Conservation (phyloP, 1,140 invertebrate genomes). For the Megathymus violae region DNA sequence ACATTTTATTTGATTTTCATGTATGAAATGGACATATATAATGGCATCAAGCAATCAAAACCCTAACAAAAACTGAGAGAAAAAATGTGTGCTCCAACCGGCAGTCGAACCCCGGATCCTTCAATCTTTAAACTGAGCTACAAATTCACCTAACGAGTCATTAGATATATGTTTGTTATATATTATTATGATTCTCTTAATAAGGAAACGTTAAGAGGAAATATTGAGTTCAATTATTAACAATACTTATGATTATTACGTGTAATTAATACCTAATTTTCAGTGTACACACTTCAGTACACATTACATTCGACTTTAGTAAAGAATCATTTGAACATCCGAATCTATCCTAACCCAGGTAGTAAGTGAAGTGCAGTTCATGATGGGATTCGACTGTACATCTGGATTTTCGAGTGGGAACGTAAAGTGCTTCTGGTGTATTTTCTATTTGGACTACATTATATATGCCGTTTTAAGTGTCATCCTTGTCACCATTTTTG, state of each 20-base stretch:
- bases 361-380: conserved; percentile 2
- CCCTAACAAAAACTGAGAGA: too few species aligned
- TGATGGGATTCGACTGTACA: conserved; percentile 35
- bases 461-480: conserved; percentile 52
- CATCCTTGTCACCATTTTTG: conserved; percentile 46
- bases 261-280: neutral
- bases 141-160: too few species aligned
- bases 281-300: neutral
- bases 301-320: neutral
- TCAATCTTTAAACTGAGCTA: too few species aligned
- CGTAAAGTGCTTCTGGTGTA: conserved; percentile 46
- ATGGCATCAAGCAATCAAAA: too few species aligned
- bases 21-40: too few species aligned
- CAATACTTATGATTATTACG: neutral
- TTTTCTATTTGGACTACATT: conserved; percentile 55
- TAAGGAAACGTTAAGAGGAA: conserved; percentile 15
- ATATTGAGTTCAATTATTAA: neutral
- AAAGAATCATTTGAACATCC: neutral
- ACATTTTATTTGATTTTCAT: too few species aligned
- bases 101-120: too few species aligned
- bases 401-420: conserved; percentile 23
- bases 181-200: neutral
- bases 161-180: neutral
- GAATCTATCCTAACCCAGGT: too few species aligned
- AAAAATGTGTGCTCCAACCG: too few species aligned